Percentiles rank a stretch among this genome's conserved stretches.
These are phyloP conservation scores for Sparus aurata DNA, from an alignment of 2,797 vertebrate genomes.

Conservation along the genomic window DNA sequence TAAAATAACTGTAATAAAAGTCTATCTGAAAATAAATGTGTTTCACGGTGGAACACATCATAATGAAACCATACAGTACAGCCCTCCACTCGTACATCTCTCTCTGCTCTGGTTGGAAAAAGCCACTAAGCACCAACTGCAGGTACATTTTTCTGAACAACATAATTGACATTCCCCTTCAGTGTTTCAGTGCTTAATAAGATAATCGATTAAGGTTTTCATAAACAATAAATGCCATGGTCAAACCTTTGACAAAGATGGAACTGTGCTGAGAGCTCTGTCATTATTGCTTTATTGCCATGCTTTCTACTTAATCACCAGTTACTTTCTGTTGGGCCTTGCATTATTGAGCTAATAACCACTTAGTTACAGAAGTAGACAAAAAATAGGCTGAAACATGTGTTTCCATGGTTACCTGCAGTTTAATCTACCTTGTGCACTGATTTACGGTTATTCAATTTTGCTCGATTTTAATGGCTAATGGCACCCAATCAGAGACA, in stretches of 20 bases:
- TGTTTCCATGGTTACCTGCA: conserved; percentile 15
- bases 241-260: conserved; percentile 1
- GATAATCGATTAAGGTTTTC: neutral
- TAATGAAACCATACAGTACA: neutral
- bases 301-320: neutral
- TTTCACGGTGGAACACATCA: conserved; percentile 22
- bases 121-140: neutral
- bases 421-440: neutral
- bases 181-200: neutral
- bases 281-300: conserved; percentile 2
- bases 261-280: neutral
- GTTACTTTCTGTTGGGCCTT: neutral
- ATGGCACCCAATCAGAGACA: conserved; percentile 4
- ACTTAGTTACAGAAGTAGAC: neutral
- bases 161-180: neutral
- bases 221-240: neutral
- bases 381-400: neutral
- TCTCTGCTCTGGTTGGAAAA: conserved; percentile 6
- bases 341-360: neutral
- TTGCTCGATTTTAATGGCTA: neutral
- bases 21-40: conserved; percentile 11
- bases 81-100: conserved; percentile 2
- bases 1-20: conserved; percentile 43
- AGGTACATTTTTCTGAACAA: neutral
- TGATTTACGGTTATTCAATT: neutral